Evolutionary conservation across 2,888 invertebrate species (phyloP).

Genomic region (Scaptomyza parva): DNA sequence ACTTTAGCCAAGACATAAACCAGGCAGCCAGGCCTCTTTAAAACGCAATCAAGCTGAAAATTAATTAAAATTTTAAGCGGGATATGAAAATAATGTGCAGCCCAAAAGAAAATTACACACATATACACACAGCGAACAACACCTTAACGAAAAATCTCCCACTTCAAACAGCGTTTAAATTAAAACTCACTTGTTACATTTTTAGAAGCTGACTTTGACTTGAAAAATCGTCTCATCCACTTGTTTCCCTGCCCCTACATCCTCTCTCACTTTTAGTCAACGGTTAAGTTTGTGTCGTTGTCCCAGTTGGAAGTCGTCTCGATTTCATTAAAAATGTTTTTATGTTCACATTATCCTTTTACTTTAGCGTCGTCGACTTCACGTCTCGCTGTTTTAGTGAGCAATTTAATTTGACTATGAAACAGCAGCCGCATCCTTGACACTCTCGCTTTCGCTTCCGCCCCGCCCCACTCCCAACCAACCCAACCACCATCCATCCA

Average conservation of each 20-base stretch:
- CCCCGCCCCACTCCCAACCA: constrained; percentile 15
- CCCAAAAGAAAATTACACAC: constrained; percentile 45
- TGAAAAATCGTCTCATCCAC: neutral
- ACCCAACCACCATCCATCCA: neutral
- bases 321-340: constrained; percentile 82
- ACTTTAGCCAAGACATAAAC: constrained; percentile 49
- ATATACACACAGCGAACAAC: constrained; percentile 21
- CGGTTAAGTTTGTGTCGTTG: constrained; percentile 13
- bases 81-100: constrained; percentile 79
- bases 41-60: constrained; percentile 84
- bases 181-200: constrained; percentile 80
- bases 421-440: constrained; percentile 74
- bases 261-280: neutral
- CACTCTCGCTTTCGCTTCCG: constrained; percentile 71
- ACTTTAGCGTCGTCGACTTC: constrained; percentile 59
- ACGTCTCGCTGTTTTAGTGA: constrained; percentile 51
- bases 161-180: constrained; percentile 50
- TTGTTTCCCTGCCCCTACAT: neutral
- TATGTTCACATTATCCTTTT: constrained; percentile 78
- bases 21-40: constrained; percentile 78
- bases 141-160: constrained; percentile 6
- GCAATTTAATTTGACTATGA: constrained; percentile 79
- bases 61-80: constrained; percentile 83
- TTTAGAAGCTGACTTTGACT: constrained; percentile 51
- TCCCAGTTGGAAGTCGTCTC: constrained; percentile 75